Conservation (phyloP, 2,888 invertebrate species). For the Ochropleura plecta region DNA sequence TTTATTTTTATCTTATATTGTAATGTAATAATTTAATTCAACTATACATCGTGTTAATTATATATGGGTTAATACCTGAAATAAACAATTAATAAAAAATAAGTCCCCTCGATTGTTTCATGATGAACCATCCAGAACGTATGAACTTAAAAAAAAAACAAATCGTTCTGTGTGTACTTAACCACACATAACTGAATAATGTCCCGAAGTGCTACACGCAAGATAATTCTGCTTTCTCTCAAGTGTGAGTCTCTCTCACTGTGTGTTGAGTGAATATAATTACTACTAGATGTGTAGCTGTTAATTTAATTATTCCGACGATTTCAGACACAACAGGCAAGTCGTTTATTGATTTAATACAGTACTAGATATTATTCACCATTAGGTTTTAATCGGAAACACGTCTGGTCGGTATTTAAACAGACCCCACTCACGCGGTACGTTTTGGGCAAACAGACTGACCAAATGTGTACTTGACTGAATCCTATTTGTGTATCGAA, state of each 20-base stretch:
- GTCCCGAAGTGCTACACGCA: neutral
- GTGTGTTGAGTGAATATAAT: neutral
- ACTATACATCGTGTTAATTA: no score
- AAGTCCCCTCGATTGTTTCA: no score
- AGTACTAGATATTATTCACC: constrained; percentile 14
- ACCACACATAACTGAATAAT: constrained; percentile 11
- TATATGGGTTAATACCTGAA: no score
- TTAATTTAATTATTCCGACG: constrained; percentile 11
- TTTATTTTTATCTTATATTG: no score
- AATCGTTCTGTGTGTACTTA: constrained; percentile 9
- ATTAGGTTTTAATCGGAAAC: constrained; percentile 48
- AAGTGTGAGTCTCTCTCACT: neutral
- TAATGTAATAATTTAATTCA: no score
- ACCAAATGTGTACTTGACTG: constrained; percentile 56
- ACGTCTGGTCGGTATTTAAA: constrained; percentile 37
- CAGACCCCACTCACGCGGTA: constrained; percentile 42
- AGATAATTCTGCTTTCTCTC: neutral
- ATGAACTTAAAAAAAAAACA: no score
- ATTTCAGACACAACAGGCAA: neutral
- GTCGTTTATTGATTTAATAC: constrained; percentile 1
- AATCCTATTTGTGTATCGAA: constrained; percentile 56
- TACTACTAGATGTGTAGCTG: neutral
- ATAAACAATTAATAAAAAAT: no score
- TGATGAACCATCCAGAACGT: no score
- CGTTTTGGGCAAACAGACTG: constrained; percentile 47